Conservation (phyloP, 1,140 invertebrate genomes). For the Cyclina sinensis region DNA sequence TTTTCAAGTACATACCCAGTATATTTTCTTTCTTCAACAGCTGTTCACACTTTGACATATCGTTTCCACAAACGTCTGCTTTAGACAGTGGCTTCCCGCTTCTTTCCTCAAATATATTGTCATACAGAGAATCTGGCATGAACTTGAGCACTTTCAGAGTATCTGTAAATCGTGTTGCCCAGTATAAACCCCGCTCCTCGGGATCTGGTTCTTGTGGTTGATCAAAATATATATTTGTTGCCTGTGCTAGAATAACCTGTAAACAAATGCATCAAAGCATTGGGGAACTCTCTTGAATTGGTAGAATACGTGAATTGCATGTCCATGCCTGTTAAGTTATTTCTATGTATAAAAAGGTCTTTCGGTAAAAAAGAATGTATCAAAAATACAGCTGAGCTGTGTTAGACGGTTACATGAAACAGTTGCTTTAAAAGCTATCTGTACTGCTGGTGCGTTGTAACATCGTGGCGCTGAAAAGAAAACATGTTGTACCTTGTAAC, state of each 20-base stretch:
- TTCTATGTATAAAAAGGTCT: no score
- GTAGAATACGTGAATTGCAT: no score
- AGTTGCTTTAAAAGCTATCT: no score
- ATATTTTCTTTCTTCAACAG: slow-evolving; percentile 69
- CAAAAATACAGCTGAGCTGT: no score
- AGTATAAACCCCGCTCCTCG: slow-evolving; percentile 74
- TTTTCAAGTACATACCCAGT: no score
- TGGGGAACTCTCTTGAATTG: no score
- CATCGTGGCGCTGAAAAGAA: no score
- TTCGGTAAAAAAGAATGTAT: no score
- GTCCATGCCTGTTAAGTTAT: no score
- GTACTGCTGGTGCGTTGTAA: no score
- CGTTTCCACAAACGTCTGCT: slow-evolving; percentile 41
- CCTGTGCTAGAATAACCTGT: slow-evolving; percentile 76
- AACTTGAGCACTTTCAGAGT: slow-evolving; percentile 69
- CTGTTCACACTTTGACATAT: slow-evolving; percentile 59
- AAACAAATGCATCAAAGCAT: neutral
- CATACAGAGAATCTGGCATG: slow-evolving; percentile 67
- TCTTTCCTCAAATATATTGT: slow-evolving; percentile 59
- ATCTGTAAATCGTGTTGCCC: slow-evolving; percentile 72
- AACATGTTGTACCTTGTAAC: slow-evolving; percentile 81
- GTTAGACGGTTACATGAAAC: no score
- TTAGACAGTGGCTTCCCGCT: slow-evolving; percentile 34
- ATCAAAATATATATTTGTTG: slow-evolving; percentile 78
- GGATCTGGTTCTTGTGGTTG: slow-evolving; percentile 79